phyloP scores from a whole-genome alignment of 92 coral and sea anemone genomes.

The Montipora capitata region DNA sequence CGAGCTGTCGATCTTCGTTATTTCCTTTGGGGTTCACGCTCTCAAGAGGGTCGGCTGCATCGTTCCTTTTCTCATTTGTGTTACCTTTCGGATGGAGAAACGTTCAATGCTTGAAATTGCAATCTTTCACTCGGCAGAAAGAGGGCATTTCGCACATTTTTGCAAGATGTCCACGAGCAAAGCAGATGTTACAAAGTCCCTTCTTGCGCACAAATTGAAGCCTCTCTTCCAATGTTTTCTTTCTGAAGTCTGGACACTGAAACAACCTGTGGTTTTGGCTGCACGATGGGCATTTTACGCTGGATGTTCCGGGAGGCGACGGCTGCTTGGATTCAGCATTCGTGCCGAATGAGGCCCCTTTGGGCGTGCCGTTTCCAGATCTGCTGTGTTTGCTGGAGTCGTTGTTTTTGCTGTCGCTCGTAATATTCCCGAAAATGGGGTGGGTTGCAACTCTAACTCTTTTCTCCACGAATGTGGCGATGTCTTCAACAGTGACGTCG shows the following conservation, averaged over 20 bases:
- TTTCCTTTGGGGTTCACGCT: neutral
- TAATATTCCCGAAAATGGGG: neutral
- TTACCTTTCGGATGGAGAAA: neutral
- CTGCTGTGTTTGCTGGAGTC: neutral
- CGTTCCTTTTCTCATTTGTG: conserved; percentile 1
- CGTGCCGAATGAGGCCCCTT: neutral
- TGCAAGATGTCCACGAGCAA: too few relatives aligned
- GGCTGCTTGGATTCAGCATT: neutral
- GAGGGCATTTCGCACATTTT: too few relatives aligned
- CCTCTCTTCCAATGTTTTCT: too few relatives aligned
- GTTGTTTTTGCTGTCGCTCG: neutral
- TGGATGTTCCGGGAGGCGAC: neutral
- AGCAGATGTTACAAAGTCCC: too few relatives aligned
- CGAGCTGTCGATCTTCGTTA: neutral
- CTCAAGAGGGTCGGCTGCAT: neutral
- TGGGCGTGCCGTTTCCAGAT: neutral
- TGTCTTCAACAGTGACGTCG: too few relatives aligned
- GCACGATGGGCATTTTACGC: neutral
- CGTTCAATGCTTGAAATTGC: neutral
- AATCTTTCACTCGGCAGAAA: neutral
- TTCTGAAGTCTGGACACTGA: too few relatives aligned
- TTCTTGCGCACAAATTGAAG: too few relatives aligned
- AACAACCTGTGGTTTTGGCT: too few relatives aligned
- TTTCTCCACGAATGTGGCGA: neutral
- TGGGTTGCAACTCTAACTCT: neutral